A percentile compares a stretch with the other conserved stretches of the same genome.
phyloP scores from a whole-genome alignment of 2,113 vertebrate genomes.

The Cyanoramphus novaezelandiae region DNA sequence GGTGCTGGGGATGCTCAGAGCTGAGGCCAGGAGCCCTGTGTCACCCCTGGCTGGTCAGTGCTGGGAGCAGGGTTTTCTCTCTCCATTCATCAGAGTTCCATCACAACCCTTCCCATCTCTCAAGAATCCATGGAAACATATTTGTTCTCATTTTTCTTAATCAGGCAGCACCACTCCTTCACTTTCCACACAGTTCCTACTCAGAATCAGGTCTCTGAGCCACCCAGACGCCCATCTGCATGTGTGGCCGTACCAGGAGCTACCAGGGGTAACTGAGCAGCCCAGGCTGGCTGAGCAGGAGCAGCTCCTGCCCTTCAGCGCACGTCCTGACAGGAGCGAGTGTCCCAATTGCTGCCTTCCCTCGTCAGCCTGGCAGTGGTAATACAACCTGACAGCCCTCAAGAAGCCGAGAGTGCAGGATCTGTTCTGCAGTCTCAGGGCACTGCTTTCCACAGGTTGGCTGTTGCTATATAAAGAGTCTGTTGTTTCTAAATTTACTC shows the following conservation, averaged over 20 bases:
- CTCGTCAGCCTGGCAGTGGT: neutral
- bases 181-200: rapidly evolving
- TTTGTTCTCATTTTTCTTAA: neutral
- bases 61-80: neutral
- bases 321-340: rapidly evolving
- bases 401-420: rapidly evolving
- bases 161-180: neutral
- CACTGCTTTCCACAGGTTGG: neutral
- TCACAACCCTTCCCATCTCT: rapidly evolving
- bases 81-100: rapidly evolving
- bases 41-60: rapidly evolving
- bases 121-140: rapidly evolving
- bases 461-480: neutral
- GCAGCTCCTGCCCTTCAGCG: neutral
- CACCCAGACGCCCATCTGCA: rapidly evolving
- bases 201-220: rapidly evolving
- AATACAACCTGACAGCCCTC: neutral
- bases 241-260: rapidly evolving
- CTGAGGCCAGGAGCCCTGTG: rapidly evolving
- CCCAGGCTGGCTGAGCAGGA: neutral
- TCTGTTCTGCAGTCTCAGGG: neutral
- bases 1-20: neutral
- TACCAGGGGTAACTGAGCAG: rapidly evolving
- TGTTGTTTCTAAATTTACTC: neutral
- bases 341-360: rapidly evolving